A percentile compares a stretch with the other conserved stretches of the same genome.
Evolutionary conservation across 2,888 invertebrate species (phyloP).

Genomic region (Cephonodes hylas): DNA sequence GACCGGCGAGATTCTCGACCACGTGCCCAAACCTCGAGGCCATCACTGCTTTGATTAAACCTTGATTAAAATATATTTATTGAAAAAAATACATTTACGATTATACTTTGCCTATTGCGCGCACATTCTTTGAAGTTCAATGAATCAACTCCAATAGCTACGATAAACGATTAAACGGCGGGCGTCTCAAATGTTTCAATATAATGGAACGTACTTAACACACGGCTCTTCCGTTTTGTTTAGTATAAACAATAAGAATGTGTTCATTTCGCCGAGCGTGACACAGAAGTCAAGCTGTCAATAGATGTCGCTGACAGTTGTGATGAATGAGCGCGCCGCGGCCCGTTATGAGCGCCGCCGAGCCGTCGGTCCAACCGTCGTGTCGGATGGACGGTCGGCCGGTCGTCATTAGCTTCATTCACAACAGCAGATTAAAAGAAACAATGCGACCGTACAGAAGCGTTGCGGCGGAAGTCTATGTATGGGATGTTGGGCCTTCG

Average conservation of each 20-base stretch:
- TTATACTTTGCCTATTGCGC: no score
- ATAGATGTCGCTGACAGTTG: conserved; percentile 76
- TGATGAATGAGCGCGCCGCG: conserved; percentile 77
- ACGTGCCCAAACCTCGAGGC: no score
- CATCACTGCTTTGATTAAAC: no score
- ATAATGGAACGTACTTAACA: background rate
- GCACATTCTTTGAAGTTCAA: background rate
- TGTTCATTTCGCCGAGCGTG: conserved; percentile 36
- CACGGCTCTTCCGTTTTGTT: conserved; percentile 5
- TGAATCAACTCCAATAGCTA: background rate
- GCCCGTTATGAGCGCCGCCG: conserved; percentile 43
- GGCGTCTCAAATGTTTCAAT: background rate
- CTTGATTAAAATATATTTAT: no score
- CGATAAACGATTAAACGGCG: background rate
- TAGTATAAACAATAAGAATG: conserved; percentile 8
- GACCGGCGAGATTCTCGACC: no score
- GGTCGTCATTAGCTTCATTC: conserved; percentile 68
- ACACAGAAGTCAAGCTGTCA: conserved; percentile 70
- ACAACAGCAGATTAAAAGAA: conserved; percentile 69
- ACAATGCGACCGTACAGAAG: conserved; percentile 57
- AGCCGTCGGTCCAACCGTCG: conserved; percentile 25
- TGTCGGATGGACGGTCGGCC: background rate
- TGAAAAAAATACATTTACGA: no score
- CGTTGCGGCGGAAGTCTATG: conserved; percentile 68
- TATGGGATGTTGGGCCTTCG: background rate